phyloP scores from a whole-genome alignment of 64 coral and sea anemone species.

The Trachythela sp. region DNA sequence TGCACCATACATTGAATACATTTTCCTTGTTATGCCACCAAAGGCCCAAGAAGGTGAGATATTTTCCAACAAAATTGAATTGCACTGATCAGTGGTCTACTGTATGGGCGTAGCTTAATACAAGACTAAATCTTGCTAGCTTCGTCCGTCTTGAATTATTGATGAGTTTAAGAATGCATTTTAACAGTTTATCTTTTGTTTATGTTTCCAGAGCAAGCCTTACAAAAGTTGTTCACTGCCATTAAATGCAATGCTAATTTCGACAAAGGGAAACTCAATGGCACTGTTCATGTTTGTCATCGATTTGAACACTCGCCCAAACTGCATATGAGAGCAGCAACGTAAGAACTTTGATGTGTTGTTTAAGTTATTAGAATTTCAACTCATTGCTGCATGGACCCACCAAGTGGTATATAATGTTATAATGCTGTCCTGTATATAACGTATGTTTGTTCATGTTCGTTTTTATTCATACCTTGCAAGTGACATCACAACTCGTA shows the following conservation, averaged over 20 bases:
- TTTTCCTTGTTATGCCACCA: conserved; percentile 77
- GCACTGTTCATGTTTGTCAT: conserved; percentile 73
- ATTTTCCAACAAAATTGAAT: no score
- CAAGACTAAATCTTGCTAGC: background rate
- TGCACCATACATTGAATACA: conserved; percentile 74
- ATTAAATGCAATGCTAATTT: conserved; percentile 50
- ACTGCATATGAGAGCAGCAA: conserved; percentile 83
- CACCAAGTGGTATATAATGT: no score
- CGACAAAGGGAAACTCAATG: conserved; percentile 47
- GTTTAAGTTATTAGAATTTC: no score
- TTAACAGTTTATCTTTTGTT: background rate
- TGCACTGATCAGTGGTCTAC: no score
- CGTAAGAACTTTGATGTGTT: conserved; percentile 51
- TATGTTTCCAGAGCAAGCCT: conserved; percentile 43
- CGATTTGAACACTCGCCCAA: conserved; percentile 84
- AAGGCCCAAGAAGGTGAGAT: conserved; percentile 63
- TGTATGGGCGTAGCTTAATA: no score
- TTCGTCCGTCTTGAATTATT: no score
- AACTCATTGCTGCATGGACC: no score
- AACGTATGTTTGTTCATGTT: no score
- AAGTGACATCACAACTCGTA: no score
- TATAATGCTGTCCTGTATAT: no score
- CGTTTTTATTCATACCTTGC: no score
- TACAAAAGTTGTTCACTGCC: conserved; percentile 68
- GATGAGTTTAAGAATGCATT: no score